Evolutionary conservation across 2,113 vertebrate species (phyloP).

Genomic region (Nesoenas mayeri): DNA sequence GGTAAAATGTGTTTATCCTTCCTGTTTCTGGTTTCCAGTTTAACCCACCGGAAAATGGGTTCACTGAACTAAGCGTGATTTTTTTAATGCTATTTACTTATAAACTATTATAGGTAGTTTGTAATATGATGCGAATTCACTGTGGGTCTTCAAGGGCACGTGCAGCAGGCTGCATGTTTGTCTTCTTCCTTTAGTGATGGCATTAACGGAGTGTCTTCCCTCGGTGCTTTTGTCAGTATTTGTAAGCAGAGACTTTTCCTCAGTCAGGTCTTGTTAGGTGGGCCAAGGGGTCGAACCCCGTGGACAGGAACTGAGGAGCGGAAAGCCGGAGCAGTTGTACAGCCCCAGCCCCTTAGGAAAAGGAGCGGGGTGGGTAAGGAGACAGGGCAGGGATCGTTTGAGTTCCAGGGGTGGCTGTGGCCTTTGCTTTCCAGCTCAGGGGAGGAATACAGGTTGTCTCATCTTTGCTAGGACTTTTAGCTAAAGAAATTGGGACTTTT

Average conservation of each 20-base stretch:
- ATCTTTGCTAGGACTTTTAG: not conserved
- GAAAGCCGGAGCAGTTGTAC: not conserved
- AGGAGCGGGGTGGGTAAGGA: rapidly evolving
- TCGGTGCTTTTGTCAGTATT: not conserved
- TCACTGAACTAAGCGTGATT: not conserved
- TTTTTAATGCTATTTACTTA: not conserved
- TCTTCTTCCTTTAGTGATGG: not conserved
- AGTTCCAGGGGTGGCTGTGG: too few relatives aligned
- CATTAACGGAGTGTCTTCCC: not conserved
- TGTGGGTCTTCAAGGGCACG: not conserved
- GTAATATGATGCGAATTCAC: not conserved
- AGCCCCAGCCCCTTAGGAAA: not conserved
- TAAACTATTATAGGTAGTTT: not conserved
- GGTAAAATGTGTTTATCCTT: not conserved
- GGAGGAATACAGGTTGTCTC: not conserved
- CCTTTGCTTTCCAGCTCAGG: not conserved
- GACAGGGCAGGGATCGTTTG: too few relatives aligned
- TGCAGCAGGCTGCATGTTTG: not conserved
- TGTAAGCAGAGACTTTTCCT: not conserved
- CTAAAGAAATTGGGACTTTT: not conserved
- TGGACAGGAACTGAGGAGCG: not conserved
- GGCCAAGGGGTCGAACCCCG: not conserved
- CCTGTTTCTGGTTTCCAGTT: not conserved
- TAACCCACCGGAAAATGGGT: not conserved
- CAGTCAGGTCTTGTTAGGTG: not conserved